These are phyloP conservation scores for Felis catus DNA, from an alignment of 2,113 vertebrate genomes.

Conservation along the genomic window F.catus_Fca126_mat1.0 CM031424.1:45473501-45474000, in stretches of 20 bases:
- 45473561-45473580: constrained; percentile 6
- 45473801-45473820: background rate
- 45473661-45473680: background rate
- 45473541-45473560: background rate
- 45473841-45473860: background rate
- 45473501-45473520: background rate
- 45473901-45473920: background rate
- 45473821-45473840: background rate
- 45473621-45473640: constrained; percentile 35
- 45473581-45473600: constrained; percentile 8
- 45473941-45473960: background rate
- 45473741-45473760: background rate
- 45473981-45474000: background rate
- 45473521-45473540: background rate
- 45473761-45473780: background rate
- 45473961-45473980: background rate
- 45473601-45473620: background rate
- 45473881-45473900: background rate
- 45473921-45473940: background rate
- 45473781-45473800: background rate
- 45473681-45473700: background rate
- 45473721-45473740: constrained; percentile 26
- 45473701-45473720: background rate
- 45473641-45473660: background rate
- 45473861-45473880: background rate